These are phyloP conservation scores for Loripinus fragilis DNA, from an alignment of 2,888 invertebrate species.

Conservation along the genomic window DNA sequence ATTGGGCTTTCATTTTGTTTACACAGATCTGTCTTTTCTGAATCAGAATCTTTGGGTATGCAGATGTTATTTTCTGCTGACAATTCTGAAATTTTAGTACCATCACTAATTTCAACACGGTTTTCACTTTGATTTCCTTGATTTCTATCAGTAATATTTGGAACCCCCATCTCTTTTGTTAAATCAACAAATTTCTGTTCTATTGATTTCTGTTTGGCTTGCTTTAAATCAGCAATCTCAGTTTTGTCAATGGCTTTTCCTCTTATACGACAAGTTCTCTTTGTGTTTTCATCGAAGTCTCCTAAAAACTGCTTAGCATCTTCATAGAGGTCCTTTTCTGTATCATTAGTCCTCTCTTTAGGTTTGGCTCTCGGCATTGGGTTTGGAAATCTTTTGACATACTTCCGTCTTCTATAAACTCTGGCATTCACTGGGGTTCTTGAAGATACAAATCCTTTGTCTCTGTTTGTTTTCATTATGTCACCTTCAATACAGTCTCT, in stretches of 20 bases:
- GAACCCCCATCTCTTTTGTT: not conserved
- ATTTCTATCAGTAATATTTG: not conserved
- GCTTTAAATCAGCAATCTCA: not conserved
- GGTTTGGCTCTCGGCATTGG: conserved; percentile 7
- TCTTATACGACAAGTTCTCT: conserved; percentile 9
- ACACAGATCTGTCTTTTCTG: no score
- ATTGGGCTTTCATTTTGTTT: not conserved
- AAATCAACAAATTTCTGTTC: not conserved
- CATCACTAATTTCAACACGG: not conserved
- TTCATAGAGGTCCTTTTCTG: conserved; percentile 5
- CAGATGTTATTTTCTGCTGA: not conserved
- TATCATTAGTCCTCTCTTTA: not conserved
- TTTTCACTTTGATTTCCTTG: not conserved
- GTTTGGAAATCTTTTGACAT: not conserved
- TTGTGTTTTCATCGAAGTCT: not conserved
- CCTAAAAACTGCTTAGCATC: conserved; percentile 7
- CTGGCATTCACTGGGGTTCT: not conserved
- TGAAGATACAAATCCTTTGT: not conserved
- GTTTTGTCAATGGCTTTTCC: not conserved
- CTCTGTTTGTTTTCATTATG: not conserved
- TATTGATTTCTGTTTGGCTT: not conserved
- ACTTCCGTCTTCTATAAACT: not conserved
- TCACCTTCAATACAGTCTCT: no score
- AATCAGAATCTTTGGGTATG: not conserved
- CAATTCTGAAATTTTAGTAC: not conserved